A percentile compares a stretch with the other conserved stretches of the same genome.
Evolutionary conservation across 1,140 invertebrate genomes (phyloP).

Genomic region (Marisa cornuarietis): DNA sequence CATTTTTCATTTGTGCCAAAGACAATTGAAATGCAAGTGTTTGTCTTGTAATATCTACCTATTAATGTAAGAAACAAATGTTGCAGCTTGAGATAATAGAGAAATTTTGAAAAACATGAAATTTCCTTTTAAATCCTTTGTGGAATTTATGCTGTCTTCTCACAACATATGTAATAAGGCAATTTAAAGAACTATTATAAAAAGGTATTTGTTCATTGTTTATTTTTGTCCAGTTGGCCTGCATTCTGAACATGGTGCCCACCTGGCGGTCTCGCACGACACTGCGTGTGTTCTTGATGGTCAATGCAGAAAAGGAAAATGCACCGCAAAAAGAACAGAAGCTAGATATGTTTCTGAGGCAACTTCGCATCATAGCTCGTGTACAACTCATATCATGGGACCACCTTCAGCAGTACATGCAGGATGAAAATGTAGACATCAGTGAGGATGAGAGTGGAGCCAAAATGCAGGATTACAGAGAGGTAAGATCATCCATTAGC

Average conservation of each 20-base stretch:
- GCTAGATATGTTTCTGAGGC: constrained; percentile 68
- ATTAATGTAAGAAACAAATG: no score
- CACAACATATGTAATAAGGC: no score
- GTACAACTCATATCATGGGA: constrained; percentile 70
- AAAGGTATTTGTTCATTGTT: no score
- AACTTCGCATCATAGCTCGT: constrained; percentile 70
- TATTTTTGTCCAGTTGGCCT: constrained; percentile 78
- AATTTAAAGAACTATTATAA: no score
- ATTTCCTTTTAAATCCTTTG: no score
- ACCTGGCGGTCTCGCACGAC: constrained; percentile 73
- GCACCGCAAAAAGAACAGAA: constrained; percentile 68
- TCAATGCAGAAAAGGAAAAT: constrained; percentile 63
- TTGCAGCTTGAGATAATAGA: no score
- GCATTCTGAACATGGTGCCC: constrained; percentile 89
- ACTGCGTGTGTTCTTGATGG: constrained; percentile 85
- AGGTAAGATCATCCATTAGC: constrained; percentile 20
- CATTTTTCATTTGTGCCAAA: no score
- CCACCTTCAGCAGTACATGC: constrained; percentile 62
- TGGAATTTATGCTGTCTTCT: no score
- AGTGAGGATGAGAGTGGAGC: constrained; percentile 26
- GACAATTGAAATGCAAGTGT: no score
- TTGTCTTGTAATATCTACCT: no score
- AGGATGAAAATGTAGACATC: constrained; percentile 6
- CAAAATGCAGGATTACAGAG: constrained; percentile 46
- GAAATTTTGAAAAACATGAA: no score